Percentiles rank a stretch among this genome's conserved stretches.
Conservation (phyloP, 2,888 invertebrate species). For the Smittia sp. region DNA sequence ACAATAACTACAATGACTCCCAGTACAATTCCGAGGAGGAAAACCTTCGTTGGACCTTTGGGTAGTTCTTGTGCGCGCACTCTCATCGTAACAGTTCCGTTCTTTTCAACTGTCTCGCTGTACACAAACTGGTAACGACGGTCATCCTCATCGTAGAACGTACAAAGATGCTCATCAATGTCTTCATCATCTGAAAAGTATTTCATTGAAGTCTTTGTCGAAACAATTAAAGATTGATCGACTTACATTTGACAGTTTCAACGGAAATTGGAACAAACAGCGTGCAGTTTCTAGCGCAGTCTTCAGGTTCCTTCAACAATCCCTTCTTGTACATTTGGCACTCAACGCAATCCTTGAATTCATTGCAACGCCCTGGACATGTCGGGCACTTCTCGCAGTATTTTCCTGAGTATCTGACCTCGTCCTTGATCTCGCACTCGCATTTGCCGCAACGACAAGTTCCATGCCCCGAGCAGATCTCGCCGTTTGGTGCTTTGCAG, state of each 20-base stretch:
- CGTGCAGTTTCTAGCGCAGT: conserved; percentile 68
- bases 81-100: conserved; percentile 15
- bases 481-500: conserved; percentile 69
- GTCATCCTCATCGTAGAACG: conserved; percentile 83
- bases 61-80: conserved; percentile 72
- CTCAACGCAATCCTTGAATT: conserved; percentile 90
- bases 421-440: conserved; percentile 61
- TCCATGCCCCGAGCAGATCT: conserved; percentile 80
- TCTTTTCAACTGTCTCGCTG: conserved; percentile 60
- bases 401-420: conserved; percentile 72
- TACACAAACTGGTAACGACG: conserved; percentile 90
- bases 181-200: conserved; percentile 65
- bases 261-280: conserved; percentile 62
- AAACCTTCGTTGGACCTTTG: conserved; percentile 81
- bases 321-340: conserved; percentile 89
- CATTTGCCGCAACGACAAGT: conserved; percentile 80
- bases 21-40: conserved; percentile 80
- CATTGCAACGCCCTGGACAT: conserved; percentile 85
- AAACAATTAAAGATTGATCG: neutral
- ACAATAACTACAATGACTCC: conserved; percentile 97
- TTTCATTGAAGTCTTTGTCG: conserved; percentile 1
- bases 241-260: conserved; percentile 59
- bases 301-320: conserved; percentile 55
- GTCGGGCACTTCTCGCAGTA: conserved; percentile 95
- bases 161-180: conserved; percentile 76